Percentiles rank a stretch among this genome's conserved stretches.
These are phyloP conservation scores for Carlito syrichta DNA, from an alignment of 2,113 vertebrate genomes.

Conservation along the genomic window DNA sequence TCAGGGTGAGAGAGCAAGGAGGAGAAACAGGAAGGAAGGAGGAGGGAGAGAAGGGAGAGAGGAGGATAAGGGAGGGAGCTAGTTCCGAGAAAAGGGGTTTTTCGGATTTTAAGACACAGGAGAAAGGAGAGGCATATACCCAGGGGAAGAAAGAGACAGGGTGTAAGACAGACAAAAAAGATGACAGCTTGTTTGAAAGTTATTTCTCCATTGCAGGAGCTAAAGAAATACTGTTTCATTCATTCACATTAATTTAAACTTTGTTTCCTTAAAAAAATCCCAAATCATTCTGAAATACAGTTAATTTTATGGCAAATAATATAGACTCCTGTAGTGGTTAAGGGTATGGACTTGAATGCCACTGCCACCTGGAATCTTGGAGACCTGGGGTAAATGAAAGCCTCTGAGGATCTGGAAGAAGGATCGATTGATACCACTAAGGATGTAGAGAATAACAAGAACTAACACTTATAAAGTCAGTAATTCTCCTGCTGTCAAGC, in stretches of 20 bases:
- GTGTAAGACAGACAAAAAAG: background rate
- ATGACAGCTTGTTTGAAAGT: background rate
- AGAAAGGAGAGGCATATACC: background rate
- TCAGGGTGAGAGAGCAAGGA: background rate
- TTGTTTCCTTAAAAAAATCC: background rate
- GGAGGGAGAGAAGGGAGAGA: background rate
- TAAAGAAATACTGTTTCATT: background rate
- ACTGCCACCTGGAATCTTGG: background rate
- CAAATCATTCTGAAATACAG: background rate
- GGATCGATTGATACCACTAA: too few species aligned
- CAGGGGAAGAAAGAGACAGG: background rate
- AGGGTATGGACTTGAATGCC: background rate
- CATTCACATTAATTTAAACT: background rate
- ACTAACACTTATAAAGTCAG: background rate
- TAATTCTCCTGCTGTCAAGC: background rate
- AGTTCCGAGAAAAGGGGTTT: background rate
- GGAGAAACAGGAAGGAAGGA: background rate
- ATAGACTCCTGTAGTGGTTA: background rate
- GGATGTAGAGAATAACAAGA: background rate
- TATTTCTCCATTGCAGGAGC: background rate
- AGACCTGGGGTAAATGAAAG: background rate
- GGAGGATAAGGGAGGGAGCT: accelerated
- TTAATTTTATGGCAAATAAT: background rate
- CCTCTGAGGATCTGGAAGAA: background rate
- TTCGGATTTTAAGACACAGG: background rate